These are phyloP conservation scores for Condylura cristata DNA, from an alignment of 2,113 vertebrate genomes.

Conservation along the genomic window DNA sequence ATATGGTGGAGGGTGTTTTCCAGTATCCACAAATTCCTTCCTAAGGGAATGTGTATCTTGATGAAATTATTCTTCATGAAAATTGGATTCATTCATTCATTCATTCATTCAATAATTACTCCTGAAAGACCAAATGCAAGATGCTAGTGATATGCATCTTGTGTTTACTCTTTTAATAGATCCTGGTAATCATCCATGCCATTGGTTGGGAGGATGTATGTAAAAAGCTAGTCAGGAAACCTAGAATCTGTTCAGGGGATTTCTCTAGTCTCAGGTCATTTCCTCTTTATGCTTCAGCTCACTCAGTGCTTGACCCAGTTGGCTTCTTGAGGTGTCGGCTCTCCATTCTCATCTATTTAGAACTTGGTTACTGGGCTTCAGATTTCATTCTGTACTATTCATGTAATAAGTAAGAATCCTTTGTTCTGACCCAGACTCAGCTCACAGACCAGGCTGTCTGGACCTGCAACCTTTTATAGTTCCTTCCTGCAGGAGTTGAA, in stretches of 20 bases:
- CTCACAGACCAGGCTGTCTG: not conserved
- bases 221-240: not conserved
- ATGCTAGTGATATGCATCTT: not conserved
- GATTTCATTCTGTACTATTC: not conserved
- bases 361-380: not conserved
- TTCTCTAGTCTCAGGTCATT: constrained; percentile 27
- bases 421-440: not conserved
- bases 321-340: constrained; percentile 1
- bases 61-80: constrained; percentile 31
- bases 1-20: not conserved
- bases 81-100: not conserved
- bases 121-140: not conserved
- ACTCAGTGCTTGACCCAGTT: constrained; percentile 11
- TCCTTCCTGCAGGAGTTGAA: not conserved
- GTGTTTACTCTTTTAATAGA: not conserved
- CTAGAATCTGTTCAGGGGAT: not conserved
- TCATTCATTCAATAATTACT: not conserved
- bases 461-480: not conserved
- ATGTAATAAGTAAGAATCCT: not conserved
- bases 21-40: not conserved
- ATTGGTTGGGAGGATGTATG: not conserved
- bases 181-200: not conserved
- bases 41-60: not conserved
- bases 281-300: not conserved
- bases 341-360: constrained; percentile 27